These are phyloP conservation scores for Tetheella fluctuosa DNA, from an alignment of 2,888 invertebrate species.

Conservation along the genomic window DNA sequence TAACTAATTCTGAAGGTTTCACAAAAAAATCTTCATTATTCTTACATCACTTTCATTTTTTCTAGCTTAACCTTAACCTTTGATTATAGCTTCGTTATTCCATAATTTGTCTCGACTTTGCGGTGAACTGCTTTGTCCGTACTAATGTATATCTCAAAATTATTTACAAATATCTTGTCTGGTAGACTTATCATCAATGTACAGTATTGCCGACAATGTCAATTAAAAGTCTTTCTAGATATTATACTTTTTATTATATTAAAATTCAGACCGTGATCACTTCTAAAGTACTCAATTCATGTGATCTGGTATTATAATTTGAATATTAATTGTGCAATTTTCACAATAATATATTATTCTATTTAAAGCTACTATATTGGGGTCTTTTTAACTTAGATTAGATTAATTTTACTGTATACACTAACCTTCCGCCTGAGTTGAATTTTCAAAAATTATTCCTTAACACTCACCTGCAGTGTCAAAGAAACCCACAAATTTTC, in stretches of 20 bases:
- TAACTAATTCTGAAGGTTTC: conserved; percentile 14
- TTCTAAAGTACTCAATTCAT: neutral
- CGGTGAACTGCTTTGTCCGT: conserved; percentile 24
- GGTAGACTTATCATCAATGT: conserved; percentile 11
- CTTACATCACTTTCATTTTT: conserved; percentile 23
- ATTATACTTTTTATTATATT: conserved; percentile 3
- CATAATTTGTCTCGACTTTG: conserved; percentile 26
- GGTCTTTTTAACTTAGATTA: too few species aligned
- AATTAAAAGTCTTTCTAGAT: conserved; percentile 2
- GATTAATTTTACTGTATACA: too few species aligned
- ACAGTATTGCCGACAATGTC: conserved; percentile 2
- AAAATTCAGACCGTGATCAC: neutral
- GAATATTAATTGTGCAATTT: neutral
- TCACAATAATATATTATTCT: too few species aligned
- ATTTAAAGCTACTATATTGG: too few species aligned
- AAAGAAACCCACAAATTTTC: too few species aligned
- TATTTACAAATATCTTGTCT: conserved; percentile 37
- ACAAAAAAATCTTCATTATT: conserved; percentile 27
- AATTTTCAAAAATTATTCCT: too few species aligned
- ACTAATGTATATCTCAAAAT: conserved; percentile 29
- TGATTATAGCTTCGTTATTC: conserved; percentile 23
- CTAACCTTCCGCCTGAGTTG: too few species aligned
- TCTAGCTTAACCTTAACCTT: conserved; percentile 24
- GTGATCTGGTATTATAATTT: neutral
- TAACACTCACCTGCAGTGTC: too few species aligned